These are phyloP conservation scores for Centropristis striata DNA, from an alignment of 2,113 vertebrate genomes.

Conservation along the genomic window DNA sequence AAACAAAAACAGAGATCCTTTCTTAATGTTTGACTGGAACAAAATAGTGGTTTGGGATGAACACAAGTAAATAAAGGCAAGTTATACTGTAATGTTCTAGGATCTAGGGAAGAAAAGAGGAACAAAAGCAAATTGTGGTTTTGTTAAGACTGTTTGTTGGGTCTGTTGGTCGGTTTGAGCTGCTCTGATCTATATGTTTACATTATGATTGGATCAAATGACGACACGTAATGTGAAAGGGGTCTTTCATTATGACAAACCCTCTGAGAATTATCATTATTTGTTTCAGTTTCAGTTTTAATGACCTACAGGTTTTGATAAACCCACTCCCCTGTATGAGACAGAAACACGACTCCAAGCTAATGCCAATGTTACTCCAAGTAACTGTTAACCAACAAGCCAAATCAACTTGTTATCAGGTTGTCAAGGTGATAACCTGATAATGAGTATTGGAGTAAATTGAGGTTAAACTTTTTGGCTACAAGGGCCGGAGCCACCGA, in stretches of 20 bases:
- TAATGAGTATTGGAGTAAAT: too few relatives aligned
- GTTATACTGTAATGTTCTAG: background rate
- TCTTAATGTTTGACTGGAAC: slow-evolving; percentile 4
- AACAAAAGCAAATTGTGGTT: background rate
- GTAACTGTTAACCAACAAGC: background rate
- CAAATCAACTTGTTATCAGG: background rate
- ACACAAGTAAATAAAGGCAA: background rate
- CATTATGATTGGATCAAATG: background rate
- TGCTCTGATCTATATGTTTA: background rate
- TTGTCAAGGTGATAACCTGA: background rate
- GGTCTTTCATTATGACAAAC: background rate
- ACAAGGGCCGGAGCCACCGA: too few relatives aligned
- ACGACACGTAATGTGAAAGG: background rate
- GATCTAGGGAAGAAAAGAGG: background rate
- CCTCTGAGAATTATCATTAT: background rate
- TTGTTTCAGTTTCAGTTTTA: too few relatives aligned
- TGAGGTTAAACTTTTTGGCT: too few relatives aligned
- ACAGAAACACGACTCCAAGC: background rate
- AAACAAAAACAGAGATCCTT: background rate
- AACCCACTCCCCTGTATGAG: background rate
- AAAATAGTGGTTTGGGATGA: slow-evolving; percentile 24
- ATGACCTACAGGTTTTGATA: too few relatives aligned
- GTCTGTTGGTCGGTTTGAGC: too few relatives aligned
- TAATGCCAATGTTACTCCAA: background rate
- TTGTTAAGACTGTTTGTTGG: too few relatives aligned